Base-by-base conservation (phyloP, 2,797 vertebrate genomes). In the Sternarchorhynchus goeldii region DNA sequence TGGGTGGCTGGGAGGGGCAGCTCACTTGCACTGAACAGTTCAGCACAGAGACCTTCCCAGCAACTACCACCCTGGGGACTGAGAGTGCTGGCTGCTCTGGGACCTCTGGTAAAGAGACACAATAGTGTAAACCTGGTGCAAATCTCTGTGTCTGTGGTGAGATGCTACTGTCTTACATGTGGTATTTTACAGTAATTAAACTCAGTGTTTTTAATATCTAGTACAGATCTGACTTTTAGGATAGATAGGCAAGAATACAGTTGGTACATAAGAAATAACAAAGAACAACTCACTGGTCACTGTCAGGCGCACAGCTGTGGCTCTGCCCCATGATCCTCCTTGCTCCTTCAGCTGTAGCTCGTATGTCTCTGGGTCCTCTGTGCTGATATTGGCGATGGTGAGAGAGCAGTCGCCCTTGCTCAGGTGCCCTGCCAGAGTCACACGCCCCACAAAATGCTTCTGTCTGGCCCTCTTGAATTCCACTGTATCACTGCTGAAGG, bases 321-420 rank as follows among this genome's bases (percentile, higher is more conserved):
- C 72, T 56, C 60, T 85, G 32, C 89, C 89, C 88, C 92, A 93
- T 12, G 74, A 74, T 2, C 89, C 88, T 0, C 79, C 88, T 0
- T 41, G 76, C 32, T 75, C 88, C 82, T 90, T 93, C 62, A 94
- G 84, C 75, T 90, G 71, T 0, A 94, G 74, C 53, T 94, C 90
- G 70, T 92, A 94, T 16, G 18, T 12, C 59, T 64, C 79, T 0
- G 88, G 77, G 64, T 95, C 94, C 3, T 87, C 76, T 6, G 3
- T 75, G 1, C 63, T 86, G 68, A 94, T 77, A 7, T 75, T 73
- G 17, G 86, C 83, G 0, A 95, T 87, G 86, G 79, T 91, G 82
- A 95, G 70, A 0, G 93, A 93, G 75, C 94, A 95, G 87, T 95
- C 92, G 17, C 94, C 93, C 1, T 83, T 73, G 20, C 78, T 36